Evolutionary conservation across 2,797 vertebrate genomes (phyloP), one percentile per base, ranked within the genome.

Genomic region (Jordanella pulchra): DNA sequence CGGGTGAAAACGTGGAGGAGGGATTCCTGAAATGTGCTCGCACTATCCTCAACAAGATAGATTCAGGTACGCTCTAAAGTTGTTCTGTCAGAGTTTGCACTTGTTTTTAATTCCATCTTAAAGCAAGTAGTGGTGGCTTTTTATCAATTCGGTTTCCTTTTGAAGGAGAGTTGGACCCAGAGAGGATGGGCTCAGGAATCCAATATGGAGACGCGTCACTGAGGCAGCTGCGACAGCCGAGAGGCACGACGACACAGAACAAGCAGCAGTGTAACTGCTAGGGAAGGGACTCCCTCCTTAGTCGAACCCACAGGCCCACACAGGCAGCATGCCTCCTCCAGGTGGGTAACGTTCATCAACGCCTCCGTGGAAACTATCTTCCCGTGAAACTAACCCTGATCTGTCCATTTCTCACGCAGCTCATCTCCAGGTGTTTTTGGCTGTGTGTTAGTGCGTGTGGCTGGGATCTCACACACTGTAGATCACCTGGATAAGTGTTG

Each of bases 151-250:
- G 47, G 25, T 63, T 76, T 23, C 5, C 48, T 67, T 55, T 9
- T 7, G 35, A 82, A 98, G 97, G 97, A 0, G 97, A 98, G 88
- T 87, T 98, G 47, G 97, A 98, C 88, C 97, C 97, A 0, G 97
- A 98, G 92, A 94, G 97, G 90, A 98, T 97, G 97, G 97, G 97
- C 69, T 98, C 97, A 0, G 97, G 97, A 39, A 97, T 98, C 87
- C 97, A 98, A 89, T 98, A 97, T 0, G 97, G 97, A 0, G 97
- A 97, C 0, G 93, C 96, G 0, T 97, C 97, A 0, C 89, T 97
- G 75, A 93, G 97, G 74, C 97, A 98, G 85, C 92, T 96, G 66
- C 93, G 96, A 74, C 96, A 97, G 91, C 96, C 96, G 0, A 93
- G 95, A 72, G 95, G 95, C 17, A 89, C 94, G 39, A 88, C 95